These are phyloP conservation scores for Leptosomus discolor DNA, from an alignment of 2,113 vertebrate genomes.

Conservation along the genomic window DNA sequence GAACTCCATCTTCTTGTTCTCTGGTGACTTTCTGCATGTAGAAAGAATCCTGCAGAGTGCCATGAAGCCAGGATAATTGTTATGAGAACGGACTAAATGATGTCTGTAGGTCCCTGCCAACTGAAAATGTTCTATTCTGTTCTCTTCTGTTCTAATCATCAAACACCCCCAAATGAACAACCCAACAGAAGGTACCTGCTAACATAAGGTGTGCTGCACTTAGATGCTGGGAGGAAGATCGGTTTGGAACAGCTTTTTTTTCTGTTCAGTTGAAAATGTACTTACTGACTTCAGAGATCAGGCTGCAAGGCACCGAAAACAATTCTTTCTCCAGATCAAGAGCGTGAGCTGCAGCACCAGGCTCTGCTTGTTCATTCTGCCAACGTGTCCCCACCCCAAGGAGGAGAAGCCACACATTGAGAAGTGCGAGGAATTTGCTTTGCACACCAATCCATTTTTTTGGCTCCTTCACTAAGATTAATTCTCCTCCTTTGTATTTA, in stretches of 20 bases:
- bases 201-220: background rate
- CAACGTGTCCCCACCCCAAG: rapidly evolving
- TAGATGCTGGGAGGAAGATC: background rate
- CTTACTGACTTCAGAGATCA: background rate
- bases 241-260: background rate
- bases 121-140: background rate
- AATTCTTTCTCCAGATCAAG: background rate
- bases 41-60: background rate
- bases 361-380: background rate
- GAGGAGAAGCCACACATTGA: background rate
- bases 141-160: background rate
- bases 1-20: background rate
- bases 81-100: background rate
- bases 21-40: background rate
- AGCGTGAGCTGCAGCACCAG: background rate
- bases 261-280: background rate
- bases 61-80: background rate
- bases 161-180: rapidly evolving
- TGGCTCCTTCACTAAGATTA: background rate
- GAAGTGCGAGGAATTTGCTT: background rate
- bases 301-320: background rate
- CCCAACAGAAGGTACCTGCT: background rate
- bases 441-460: background rate
- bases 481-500: background rate
- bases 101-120: background rate